Percentiles rank a stretch among this genome's conserved stretches.
These are phyloP conservation scores for Lichenostomus cassidix DNA, from an alignment of 2,113 vertebrate species.

Conservation along the genomic window DNA sequence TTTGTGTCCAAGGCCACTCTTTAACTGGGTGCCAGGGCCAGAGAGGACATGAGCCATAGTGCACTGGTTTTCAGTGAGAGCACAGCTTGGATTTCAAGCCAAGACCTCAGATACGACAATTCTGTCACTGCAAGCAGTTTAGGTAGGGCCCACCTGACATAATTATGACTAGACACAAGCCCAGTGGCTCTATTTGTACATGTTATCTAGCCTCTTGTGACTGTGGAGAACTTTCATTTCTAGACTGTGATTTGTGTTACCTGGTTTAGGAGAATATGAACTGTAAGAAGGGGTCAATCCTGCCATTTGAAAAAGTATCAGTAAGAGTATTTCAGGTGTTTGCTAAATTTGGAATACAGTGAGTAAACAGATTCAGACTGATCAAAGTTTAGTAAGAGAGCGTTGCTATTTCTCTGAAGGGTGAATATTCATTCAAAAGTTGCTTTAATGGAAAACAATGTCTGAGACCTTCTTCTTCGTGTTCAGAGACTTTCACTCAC, in stretches of 20 bases:
- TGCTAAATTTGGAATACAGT: background rate
- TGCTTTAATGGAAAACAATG: background rate
- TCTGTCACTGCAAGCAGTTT: background rate
- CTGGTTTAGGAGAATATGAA: background rate
- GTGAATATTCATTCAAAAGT: background rate
- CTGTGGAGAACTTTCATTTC: background rate
- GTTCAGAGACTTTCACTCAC: background rate
- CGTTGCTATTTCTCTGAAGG: background rate
- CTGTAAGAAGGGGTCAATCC: background rate
- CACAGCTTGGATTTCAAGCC: background rate
- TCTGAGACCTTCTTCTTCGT: background rate
- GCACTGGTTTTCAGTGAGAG: background rate
- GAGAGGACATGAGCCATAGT: rapidly evolving
- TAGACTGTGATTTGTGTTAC: background rate
- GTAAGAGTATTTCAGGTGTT: background rate
- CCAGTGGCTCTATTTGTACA: background rate
- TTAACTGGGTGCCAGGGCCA: background rate
- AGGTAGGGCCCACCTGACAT: background rate
- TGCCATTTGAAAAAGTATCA: background rate
- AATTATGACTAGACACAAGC: background rate
- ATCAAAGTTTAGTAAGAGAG: background rate
- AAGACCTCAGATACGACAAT: background rate
- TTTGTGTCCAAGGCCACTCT: background rate
- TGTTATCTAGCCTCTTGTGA: background rate
- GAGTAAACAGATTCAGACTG: background rate